Evolutionary conservation across 1,140 invertebrate genomes (phyloP), one percentile per base, ranked within the genome.

Genomic region (Lepidotrigona ventralis): DNA sequence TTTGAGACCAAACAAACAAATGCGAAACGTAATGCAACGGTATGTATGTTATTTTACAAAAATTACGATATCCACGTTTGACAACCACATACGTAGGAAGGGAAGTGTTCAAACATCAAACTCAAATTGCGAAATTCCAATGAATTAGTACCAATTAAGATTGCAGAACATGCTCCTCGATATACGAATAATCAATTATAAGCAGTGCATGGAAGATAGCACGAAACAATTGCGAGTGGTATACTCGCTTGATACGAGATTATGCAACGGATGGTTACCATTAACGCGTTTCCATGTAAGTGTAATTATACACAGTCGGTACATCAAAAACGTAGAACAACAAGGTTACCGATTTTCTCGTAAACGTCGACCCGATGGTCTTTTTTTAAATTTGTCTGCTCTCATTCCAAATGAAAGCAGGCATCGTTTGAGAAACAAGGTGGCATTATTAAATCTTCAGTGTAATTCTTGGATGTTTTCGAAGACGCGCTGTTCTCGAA

Each of bases 221-320:
- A 21, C 15, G 72, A n/a, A 79, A 86, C 72, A 78, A 83, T 79
- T 46, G 46, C 69, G 73, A 81, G 70, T 84, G 66, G 60, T 60
- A 26, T 78, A 83, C 75, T 70, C 54, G 39, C 51, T 74, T 26
- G 69, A 74, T 83, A 78, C 58, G 26, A 17, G 66, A 86, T 83
- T 79, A 83, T 71, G 80, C 56, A 75, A 87, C 72, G 51, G 63
- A 68, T 85, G 29, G 73, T 84, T 33, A 26, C 19, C 58, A 79
- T 83, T 86, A 76, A 53, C 17, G 54, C 29, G 58, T 64, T 72
- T 72, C 17, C 26, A 64, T 71, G 76, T 26, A 39, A 70, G 17
- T 33, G 53, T 71, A 78, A 53, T 83, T 71, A 46, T 26, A 26
- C 8, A 8, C 17, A 54, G 64, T 46, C 11, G 23, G 17, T 4